Evolutionary conservation across 1,140 invertebrate genomes (phyloP).

Genomic region (Agrilus planipennis): DNA sequence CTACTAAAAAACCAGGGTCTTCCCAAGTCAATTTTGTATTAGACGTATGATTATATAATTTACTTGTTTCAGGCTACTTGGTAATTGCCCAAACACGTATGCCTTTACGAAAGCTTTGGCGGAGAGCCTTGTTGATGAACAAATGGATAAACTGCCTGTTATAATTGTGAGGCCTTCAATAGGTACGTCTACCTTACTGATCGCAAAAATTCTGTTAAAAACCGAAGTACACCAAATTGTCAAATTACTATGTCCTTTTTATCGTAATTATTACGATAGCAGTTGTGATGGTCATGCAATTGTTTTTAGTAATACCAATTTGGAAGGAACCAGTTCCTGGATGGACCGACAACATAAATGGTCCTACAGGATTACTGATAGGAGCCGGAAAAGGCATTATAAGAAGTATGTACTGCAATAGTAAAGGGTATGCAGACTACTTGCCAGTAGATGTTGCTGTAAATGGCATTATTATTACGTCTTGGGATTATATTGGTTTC

Average conservation of each 20-base stretch:
- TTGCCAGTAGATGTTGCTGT: conserved; percentile 70
- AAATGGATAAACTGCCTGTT: conserved; percentile 53
- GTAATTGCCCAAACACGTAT: conserved; percentile 78
- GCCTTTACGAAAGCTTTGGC: conserved; percentile 80
- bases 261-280: background rate
- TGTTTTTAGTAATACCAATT: conserved; percentile 48
- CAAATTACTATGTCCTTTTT: background rate
- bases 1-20: too few species aligned
- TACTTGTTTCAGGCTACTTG: conserved; percentile 59
- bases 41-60: too few species aligned
- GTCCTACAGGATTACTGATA: conserved; percentile 64
- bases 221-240: background rate
- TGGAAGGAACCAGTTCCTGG: conserved; percentile 63
- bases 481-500: conserved; percentile 29
- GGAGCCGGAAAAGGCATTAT: conserved; percentile 64
- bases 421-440: conserved; percentile 64
- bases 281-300: conserved; percentile 2
- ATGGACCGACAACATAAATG: conserved; percentile 89
- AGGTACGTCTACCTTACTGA: conserved; percentile 41
- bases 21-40: too few species aligned
- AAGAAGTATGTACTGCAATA: conserved; percentile 66
- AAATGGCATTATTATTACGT: conserved; percentile 45
- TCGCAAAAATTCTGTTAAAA: too few species aligned
- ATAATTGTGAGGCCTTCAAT: conserved; percentile 82
- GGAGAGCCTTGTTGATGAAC: conserved; percentile 39